Evolutionary conservation across 1,140 invertebrate genomes (phyloP).

Genomic region (Planococcus citri): DNA sequence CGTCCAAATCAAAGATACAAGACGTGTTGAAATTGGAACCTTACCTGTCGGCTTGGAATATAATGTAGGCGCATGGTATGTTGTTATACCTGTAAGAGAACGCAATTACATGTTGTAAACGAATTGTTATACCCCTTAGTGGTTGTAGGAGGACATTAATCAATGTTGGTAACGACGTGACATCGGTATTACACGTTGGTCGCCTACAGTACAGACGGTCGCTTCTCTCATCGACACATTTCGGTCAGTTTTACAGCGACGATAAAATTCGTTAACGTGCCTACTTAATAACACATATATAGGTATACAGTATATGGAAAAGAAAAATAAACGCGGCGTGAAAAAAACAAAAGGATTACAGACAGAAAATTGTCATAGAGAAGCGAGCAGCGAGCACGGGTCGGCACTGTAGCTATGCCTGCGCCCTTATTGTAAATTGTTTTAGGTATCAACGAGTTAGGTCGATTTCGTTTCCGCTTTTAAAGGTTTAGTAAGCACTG

Average conservation of each 20-base stretch:
- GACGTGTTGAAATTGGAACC: too few species aligned
- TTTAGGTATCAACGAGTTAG: slow-evolving; percentile 5
- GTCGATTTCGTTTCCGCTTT: slow-evolving; percentile 1
- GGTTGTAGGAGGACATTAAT: not conserved
- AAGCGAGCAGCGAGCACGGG: not conserved
- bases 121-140: not conserved
- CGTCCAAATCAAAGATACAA: too few species aligned
- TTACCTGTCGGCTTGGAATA: too few species aligned
- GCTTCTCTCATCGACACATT: not conserved
- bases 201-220: not conserved
- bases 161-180: not conserved
- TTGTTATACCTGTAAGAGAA: too few species aligned
- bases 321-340: not conserved
- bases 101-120: too few species aligned
- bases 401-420: not conserved
- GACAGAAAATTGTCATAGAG: slow-evolving; percentile 7
- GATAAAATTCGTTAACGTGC: slow-evolving; percentile 8
- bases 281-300: not conserved
- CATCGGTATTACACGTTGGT: not conserved
- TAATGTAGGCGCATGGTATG: too few species aligned
- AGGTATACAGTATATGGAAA: too few species aligned
- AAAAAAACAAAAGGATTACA: not conserved
- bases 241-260: not conserved
- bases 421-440: not conserved
- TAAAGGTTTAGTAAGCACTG: slow-evolving; percentile 16